Evolutionary conservation across 2,888 invertebrate genomes (phyloP).

Genomic region (Spilarctia lutea): DNA sequence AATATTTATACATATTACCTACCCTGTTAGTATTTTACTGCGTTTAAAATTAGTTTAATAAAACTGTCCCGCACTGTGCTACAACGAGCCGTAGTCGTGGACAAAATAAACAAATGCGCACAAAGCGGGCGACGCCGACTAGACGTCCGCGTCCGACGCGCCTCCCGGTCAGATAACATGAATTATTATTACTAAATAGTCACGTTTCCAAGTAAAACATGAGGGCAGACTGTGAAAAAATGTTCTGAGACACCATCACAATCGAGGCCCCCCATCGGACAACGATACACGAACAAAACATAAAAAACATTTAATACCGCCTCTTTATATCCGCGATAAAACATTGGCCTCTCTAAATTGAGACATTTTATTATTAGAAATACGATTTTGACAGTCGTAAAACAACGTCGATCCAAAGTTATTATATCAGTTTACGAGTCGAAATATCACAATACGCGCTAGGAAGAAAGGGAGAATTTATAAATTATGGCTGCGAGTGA

Average conservation of each 20-base stretch:
- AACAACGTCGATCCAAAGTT: slow-evolving; percentile 73
- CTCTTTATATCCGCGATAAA: slow-evolving; percentile 79
- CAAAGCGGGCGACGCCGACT: slow-evolving; percentile 58
- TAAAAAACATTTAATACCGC: slow-evolving; percentile 73
- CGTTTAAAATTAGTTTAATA: slow-evolving; percentile 36
- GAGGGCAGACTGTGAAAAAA: slow-evolving; percentile 38
- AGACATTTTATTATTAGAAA: slow-evolving; percentile 85
- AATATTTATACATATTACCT: not conserved
- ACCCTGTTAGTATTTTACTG: slow-evolving; percentile 10
- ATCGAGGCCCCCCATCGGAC: slow-evolving; percentile 65
- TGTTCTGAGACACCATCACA: slow-evolving; percentile 44
- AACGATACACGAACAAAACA: slow-evolving; percentile 70
- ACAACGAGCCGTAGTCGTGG: slow-evolving; percentile 28
- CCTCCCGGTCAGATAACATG: slow-evolving; percentile 70
- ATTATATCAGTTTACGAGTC: slow-evolving; percentile 81
- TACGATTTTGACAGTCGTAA: slow-evolving; percentile 84
- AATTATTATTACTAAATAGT: slow-evolving; percentile 67
- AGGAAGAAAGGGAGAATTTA: slow-evolving; percentile 55
- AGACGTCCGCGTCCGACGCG: slow-evolving; percentile 60
- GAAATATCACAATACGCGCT: slow-evolving; percentile 72
- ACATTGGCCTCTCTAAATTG: slow-evolving; percentile 81
- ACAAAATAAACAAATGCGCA: slow-evolving; percentile 59
- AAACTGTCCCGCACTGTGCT: slow-evolving; percentile 36
- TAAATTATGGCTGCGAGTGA: slow-evolving; percentile 40
- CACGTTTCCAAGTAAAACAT: slow-evolving; percentile 62